Base-by-base conservation (phyloP, 2,888 invertebrate species). In the Trissonchulus latispiculum region DNA sequence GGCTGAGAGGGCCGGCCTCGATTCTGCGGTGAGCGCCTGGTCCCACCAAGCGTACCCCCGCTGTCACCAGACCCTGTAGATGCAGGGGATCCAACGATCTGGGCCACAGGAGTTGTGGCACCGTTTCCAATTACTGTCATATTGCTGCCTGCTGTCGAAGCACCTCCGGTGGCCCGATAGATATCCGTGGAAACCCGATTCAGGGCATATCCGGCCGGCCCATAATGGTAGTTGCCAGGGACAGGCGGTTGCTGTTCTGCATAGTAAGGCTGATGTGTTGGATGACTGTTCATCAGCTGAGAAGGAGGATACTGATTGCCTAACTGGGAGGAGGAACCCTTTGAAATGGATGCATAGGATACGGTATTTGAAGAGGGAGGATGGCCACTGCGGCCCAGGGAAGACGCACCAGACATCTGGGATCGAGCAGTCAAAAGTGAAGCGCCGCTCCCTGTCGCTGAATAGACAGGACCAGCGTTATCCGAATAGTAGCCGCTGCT, bases 161-260 rank as follows among this genome's bases (percentile, higher is more conserved):
- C 33, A 33, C 23, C 15, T 3, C 35, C 32, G 15, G 35, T 23
- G 35, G n/a, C 15, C 8, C 35, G 8, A 8, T 8, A 8, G 8
- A 64, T 32, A 64, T n/a, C 8, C 66, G 8, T 18, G 28, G 8
- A 15, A 8, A 32, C 28, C 8, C 66, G 8, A 32, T 64, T 29
- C 8, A 15, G 8, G 32, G 8, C 18, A 18, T 8, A 8, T 8
- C 8, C 31, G 8, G 18, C 66, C 8, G 18, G 8, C 8, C 72
- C 33, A 36, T 73, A 73, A 8, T 70, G 70, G 1, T 61, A 73
- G 61, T 32, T 61, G 35, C 48, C 68, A 15, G 71, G 36, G 48
- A 2, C 23, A 15, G 71, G 71, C 2, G 71, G 71, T 62, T 59
- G 64, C 2, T 59, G 71, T n/a, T 59, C 64, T 31, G 71, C 64